Evolutionary conservation across 64 coral and sea anemone genomes (phyloP).

Genomic region (Anthopleura sola): DNA sequence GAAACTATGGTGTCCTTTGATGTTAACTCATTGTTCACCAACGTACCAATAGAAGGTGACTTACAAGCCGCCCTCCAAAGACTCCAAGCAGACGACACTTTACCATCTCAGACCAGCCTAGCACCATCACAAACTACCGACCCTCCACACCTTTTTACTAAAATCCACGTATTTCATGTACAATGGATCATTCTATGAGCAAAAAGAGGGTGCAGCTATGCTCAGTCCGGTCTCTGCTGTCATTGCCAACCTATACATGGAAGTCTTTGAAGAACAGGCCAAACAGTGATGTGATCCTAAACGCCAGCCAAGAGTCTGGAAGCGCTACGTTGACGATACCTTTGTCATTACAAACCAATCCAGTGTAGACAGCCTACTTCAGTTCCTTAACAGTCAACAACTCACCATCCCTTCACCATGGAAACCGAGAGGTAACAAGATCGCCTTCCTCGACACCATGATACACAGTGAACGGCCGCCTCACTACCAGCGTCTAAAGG

Average conservation of each 20-base stretch:
- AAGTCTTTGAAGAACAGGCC: conserved; percentile 24
- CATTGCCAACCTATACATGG: conserved; percentile 42
- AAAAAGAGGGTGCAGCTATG: conserved; percentile 22
- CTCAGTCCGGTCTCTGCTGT: conserved; percentile 36
- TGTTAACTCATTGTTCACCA: no score
- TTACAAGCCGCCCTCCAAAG: no score
- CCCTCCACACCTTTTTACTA: no score
- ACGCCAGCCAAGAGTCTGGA: conserved; percentile 14
- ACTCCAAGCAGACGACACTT: no score
- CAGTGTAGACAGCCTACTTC: neutral
- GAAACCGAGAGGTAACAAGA: conserved; percentile 27
- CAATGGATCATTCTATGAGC: no score
- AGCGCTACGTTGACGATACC: conserved; percentile 45
- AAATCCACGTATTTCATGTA: no score
- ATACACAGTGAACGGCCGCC: conserved; percentile 27
- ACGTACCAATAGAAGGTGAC: no score
- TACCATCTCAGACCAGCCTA: neutral
- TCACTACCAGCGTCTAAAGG: conserved; percentile 39
- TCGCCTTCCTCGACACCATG: conserved; percentile 5
- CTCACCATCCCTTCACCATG: conserved; percentile 48
- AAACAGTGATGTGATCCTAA: neutral
- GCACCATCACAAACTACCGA: no score
- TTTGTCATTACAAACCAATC: conserved; percentile 3
- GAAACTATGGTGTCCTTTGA: no score
- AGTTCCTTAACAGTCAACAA: conserved; percentile 5